Evolutionary conservation across 2,797 vertebrate species (phyloP).

Genomic region (Arremon brunneinucha): DNA sequence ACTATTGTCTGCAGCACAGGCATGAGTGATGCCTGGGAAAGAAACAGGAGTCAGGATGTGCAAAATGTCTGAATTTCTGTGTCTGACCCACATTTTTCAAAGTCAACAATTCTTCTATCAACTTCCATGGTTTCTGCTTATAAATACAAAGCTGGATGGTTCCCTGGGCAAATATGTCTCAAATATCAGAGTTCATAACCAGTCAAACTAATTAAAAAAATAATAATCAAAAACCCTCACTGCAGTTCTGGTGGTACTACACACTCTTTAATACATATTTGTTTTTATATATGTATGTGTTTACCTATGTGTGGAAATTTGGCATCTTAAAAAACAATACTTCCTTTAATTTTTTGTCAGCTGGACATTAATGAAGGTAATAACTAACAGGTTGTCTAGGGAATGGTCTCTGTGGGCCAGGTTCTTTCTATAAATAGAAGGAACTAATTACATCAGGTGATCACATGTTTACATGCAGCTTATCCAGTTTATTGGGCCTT

Average conservation of each 20-base stretch:
- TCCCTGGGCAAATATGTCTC: not conserved
- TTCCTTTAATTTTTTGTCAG: not conserved
- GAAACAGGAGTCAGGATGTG: constrained; percentile 1
- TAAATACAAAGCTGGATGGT: not conserved
- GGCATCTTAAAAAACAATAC: not conserved
- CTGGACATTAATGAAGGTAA: not conserved
- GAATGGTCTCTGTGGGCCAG: constrained; percentile 1
- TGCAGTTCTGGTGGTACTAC: rapidly evolving
- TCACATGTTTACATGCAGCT: constrained; percentile 34
- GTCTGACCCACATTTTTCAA: constrained; percentile 48
- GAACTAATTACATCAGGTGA: constrained; percentile 25
- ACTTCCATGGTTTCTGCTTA: not conserved
- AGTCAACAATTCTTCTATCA: constrained; percentile 5
- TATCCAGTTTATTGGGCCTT: constrained; percentile 1
- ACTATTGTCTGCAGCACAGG: constrained; percentile 29
- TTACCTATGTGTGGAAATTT: not conserved
- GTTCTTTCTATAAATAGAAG: constrained; percentile 39
- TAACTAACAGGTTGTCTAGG: constrained; percentile 3
- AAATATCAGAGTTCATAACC: not conserved
- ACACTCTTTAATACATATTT: not conserved
- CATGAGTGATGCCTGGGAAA: not conserved
- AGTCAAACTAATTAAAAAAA: not conserved
- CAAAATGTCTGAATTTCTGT: constrained; percentile 33
- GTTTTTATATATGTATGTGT: not conserved
- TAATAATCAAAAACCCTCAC: not conserved